These are phyloP conservation scores for Galerucella pusilla DNA, from an alignment of 2,888 invertebrate species.

Conservation along the genomic window DNA sequence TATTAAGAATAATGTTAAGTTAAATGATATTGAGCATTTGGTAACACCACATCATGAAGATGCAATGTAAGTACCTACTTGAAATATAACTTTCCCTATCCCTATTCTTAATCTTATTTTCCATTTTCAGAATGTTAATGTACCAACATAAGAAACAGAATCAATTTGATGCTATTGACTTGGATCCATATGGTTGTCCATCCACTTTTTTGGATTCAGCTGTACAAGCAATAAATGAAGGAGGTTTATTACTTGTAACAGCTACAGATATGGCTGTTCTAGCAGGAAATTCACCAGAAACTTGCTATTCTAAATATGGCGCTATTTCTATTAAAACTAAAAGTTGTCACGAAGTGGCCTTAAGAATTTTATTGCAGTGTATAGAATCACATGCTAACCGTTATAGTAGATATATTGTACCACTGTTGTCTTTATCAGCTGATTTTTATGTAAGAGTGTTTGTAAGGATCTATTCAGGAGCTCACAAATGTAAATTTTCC, in stretches of 20 bases:
- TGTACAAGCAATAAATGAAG: conserved; percentile 81
- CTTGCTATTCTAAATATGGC: conserved; percentile 93
- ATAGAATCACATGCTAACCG: conserved; percentile 93
- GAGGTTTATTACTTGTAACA: conserved; percentile 92
- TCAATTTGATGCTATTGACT: conserved; percentile 89
- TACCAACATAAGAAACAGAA: conserved; percentile 77
- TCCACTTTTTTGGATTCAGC: conserved; percentile 91
- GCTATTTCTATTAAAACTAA: conserved; percentile 86
- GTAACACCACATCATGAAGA: conserved; percentile 85
- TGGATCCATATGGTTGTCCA: conserved; percentile 98
- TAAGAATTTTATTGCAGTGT: conserved; percentile 91
- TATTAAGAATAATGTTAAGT: conserved; percentile 82
- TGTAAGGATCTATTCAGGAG: conserved; percentile 84
- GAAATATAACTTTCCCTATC: neutral
- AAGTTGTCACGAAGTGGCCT: conserved; percentile 95
- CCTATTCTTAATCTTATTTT: too few species aligned
- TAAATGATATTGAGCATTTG: conserved; percentile 79
- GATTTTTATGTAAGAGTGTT: conserved; percentile 98
- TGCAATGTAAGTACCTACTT: conserved; percentile 77
- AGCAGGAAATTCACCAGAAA: conserved; percentile 95
- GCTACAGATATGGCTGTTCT: conserved; percentile 98
- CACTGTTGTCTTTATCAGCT: conserved; percentile 89
- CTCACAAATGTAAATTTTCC: conserved; percentile 85
- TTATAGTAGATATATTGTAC: conserved; percentile 92
- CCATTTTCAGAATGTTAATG: conserved; percentile 80